These are phyloP conservation scores for Apis cerana DNA, from an alignment of 1,140 invertebrate species.

Conservation along the genomic window DNA sequence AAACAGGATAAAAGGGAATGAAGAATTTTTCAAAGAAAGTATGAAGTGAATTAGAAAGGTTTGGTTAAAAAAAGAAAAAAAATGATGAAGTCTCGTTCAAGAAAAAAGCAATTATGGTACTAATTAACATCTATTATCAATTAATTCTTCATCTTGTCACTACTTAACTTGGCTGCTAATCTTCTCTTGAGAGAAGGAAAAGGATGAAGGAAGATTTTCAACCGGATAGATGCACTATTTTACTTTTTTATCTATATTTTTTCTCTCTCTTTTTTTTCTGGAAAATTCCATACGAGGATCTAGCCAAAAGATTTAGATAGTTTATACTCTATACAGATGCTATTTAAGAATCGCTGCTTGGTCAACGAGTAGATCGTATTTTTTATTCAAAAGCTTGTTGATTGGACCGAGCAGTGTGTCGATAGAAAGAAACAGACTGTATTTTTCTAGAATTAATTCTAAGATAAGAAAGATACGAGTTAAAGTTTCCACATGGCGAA, in stretches of 20 bases:
- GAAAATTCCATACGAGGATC: constrained; percentile 24
- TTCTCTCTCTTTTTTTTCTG: neutral
- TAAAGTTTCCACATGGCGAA: neutral
- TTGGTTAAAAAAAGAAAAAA: neutral
- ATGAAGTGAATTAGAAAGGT: neutral
- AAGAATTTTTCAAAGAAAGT: constrained; percentile 15
- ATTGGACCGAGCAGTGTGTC: constrained; percentile 21
- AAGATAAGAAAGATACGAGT: constrained; percentile 18
- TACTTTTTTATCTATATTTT: neutral
- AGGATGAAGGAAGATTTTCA: neutral
- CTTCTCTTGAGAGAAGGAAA: neutral
- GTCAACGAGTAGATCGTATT: constrained; percentile 33
- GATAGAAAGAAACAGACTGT: constrained; percentile 68
- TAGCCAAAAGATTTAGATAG: constrained; percentile 50
- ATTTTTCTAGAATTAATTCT: constrained; percentile 73
- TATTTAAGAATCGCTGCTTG: constrained; percentile 31
- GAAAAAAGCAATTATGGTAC: neutral
- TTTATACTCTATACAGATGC: constrained; percentile 53
- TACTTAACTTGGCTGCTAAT: constrained; percentile 18
- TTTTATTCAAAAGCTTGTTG: constrained; percentile 33
- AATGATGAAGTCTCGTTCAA: neutral
- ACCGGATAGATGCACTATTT: neutral
- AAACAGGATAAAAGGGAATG: constrained; percentile 71
- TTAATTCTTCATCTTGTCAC: constrained; percentile 3
- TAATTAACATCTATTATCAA: neutral